phyloP scores from a whole-genome alignment of 2,113 vertebrate genomes.

The Oenanthe melanoleuca region DNA sequence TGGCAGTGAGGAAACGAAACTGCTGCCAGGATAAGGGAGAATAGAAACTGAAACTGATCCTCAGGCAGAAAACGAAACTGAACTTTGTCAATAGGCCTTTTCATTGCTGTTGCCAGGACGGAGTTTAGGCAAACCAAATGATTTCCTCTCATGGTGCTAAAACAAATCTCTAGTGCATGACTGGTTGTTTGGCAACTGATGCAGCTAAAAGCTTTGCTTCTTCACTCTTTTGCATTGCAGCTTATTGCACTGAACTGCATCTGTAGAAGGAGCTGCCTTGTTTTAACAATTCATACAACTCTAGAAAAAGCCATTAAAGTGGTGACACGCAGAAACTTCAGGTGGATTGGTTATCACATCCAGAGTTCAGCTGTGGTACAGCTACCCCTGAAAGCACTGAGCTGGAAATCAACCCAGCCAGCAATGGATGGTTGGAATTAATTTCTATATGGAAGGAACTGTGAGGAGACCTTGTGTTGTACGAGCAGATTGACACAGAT shows the following conservation, averaged over 20 bases:
- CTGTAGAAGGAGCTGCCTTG: background rate
- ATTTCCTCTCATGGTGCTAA: background rate
- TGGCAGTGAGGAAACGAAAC: background rate
- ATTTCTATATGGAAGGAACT: background rate
- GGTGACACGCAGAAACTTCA: background rate
- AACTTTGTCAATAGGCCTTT: background rate
- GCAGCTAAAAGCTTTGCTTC: background rate
- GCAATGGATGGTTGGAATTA: background rate
- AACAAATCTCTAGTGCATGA: background rate
- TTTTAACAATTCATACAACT: background rate
- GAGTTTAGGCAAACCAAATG: background rate
- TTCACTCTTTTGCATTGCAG: background rate
- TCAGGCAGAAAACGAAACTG: background rate
- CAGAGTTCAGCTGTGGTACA: background rate
- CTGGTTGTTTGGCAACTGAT: background rate
- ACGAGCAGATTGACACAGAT: background rate
- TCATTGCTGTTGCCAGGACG: background rate
- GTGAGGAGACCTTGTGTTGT: accelerated
- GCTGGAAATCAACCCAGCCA: background rate
- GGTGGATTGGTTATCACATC: background rate
- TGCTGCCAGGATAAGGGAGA: background rate
- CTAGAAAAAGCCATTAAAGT: background rate
- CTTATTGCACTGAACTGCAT: background rate
- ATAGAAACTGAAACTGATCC: background rate
- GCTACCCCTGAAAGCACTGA: background rate